These are phyloP conservation scores for Lagodon rhomboides DNA, from an alignment of 2,797 vertebrate species.

Conservation along the genomic window DNA sequence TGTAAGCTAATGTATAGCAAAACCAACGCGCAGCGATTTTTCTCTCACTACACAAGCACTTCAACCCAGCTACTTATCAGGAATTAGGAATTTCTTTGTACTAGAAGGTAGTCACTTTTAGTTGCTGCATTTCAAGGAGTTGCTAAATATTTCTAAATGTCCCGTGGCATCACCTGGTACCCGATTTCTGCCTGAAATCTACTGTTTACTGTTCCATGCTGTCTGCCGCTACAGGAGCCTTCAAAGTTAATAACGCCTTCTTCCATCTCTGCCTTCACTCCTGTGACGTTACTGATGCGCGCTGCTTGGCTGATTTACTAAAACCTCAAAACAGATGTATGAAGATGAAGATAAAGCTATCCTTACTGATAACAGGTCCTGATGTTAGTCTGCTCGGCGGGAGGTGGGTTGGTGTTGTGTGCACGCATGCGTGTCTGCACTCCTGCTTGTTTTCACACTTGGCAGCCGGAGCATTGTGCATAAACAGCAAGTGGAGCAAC, in stretches of 20 bases:
- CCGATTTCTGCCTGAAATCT: no score
- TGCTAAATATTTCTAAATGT: no score
- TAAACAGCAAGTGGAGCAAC: not conserved
- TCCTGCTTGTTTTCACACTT: not conserved
- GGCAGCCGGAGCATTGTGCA: not conserved
- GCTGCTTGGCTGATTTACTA: not conserved
- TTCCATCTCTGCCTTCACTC: not conserved
- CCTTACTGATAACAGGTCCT: not conserved
- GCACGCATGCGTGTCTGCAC: not conserved
- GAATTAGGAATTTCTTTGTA: not conserved
- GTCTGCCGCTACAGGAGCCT: not conserved
- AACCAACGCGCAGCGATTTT: no score
- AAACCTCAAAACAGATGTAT: slow-evolving; percentile 11
- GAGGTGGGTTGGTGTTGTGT: not conserved
- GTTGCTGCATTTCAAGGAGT: not conserved
- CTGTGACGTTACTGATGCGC: not conserved
- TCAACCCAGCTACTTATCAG: not conserved
- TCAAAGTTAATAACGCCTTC: not conserved
- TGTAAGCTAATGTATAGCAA: no score
- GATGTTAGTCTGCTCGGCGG: slow-evolving; percentile 9
- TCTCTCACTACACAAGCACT: no score
- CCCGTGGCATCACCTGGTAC: no score
- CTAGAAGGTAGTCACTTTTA: not conserved
- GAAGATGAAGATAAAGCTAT: not conserved
- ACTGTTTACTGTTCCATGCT: not conserved